Base-by-base conservation (phyloP, 2,113 vertebrate genomes). In the Neodontobutis hainanensis region DNA sequence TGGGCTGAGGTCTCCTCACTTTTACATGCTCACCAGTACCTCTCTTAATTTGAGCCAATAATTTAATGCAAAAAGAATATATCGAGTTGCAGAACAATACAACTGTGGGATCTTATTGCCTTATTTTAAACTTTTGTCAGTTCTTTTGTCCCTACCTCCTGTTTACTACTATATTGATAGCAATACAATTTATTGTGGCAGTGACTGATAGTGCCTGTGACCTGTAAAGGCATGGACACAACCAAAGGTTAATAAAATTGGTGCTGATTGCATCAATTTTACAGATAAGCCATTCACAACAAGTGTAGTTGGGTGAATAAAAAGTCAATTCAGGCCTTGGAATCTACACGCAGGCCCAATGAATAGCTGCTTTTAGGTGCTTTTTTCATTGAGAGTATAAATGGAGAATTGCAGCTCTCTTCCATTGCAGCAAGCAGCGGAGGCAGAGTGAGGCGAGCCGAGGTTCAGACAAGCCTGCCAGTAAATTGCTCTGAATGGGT, bases 271-370 rank as follows among this genome's bases (percentile, higher is more conserved):
- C 95, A 95, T 94, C 93, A 95, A 94, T 96, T 98, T 95, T 95
- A 96, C 94, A 96, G 95, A 95, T 96, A 95, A 96, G 93, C 94
- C 94, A 95, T 96, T 97, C 94, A 98, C 94, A 95, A 95, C 94
- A 95, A 96, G 93, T 94, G 94, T 93, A 94, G 93, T 93, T 88
- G 87, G 92, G 93, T 94, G 94, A 96, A 97, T 95, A 96, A 96
- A 95, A 95, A 96, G 94, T 94, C 93, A 95, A 95, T 98, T 96
- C 94, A 95, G 92, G 90, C 91, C 92, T 94, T 90, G 90, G 94
- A 94, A 95, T 94, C 92, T 92, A 93, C 93, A 93, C 90, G 91
- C 94, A 87, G 90, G 88, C 92, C 90, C 91, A 89, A 92, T 98
- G 96, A 98, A 98, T 97, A 93, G 95, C 90, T 87, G 94, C 95